Conservation (phyloP, 2,888 invertebrate species). For the Eupithecia exiguata region DNA sequence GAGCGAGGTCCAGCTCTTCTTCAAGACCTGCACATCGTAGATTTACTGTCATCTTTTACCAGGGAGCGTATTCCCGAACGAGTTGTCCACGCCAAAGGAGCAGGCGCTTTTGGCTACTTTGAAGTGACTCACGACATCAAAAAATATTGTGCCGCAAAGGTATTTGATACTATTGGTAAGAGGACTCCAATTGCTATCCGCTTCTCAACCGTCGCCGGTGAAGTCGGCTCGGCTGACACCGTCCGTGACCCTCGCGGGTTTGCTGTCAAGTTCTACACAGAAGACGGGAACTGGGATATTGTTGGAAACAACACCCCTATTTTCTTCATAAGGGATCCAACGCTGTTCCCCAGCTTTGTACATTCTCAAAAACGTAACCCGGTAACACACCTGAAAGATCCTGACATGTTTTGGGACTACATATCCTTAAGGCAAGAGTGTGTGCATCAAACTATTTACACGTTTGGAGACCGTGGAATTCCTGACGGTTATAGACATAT, state of each 20-base stretch:
- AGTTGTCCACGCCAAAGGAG: constrained; percentile 98
- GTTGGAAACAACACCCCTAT: constrained; percentile 97
- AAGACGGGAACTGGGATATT: constrained; percentile 96
- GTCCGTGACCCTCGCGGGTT: constrained; percentile 96
- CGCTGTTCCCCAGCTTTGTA: constrained; percentile 96
- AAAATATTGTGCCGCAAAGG: constrained; percentile 90
- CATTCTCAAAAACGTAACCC: constrained; percentile 99
- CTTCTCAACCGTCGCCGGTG: constrained; percentile 94
- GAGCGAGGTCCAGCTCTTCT: constrained; percentile 93
- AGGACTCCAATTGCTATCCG: constrained; percentile 91
- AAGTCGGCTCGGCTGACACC: constrained; percentile 95
- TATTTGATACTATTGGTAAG: constrained; percentile 91
- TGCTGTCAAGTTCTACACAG: constrained; percentile 96
- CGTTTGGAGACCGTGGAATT: constrained; percentile 96
- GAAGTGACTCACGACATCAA: constrained; percentile 94
- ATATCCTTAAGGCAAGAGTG: constrained; percentile 94
- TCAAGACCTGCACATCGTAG: constrained; percentile 92
- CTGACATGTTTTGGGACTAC: constrained; percentile 99
- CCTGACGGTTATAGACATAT: constrained; percentile 96
- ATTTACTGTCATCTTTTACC: constrained; percentile 92
- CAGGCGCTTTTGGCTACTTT: constrained; percentile 94
- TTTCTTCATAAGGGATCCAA: constrained; percentile 95
- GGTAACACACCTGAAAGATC: constrained; percentile 93
- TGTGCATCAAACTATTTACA: constrained; percentile 91
- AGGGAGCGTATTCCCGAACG: constrained; percentile 97